These are phyloP conservation scores for Amblyopsis hoosieri DNA, from an alignment of 2,797 vertebrate species.

Conservation along the genomic window DNA sequence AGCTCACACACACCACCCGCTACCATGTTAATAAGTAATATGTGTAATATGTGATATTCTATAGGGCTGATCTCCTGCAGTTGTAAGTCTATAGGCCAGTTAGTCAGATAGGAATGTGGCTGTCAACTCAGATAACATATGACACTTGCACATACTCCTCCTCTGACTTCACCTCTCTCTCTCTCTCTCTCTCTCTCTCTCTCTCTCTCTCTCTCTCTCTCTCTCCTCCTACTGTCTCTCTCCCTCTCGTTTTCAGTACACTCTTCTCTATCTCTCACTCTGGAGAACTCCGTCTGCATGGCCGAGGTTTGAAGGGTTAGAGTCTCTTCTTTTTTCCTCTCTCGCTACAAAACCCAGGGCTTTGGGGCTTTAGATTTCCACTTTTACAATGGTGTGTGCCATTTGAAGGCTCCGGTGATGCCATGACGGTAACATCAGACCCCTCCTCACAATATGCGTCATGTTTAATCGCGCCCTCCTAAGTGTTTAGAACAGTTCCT, in stretches of 20 bases:
- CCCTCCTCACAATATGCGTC: too few species aligned
- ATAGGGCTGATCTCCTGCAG: slow-evolving; percentile 63
- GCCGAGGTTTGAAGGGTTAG: too few species aligned
- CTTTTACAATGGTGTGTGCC: neutral
- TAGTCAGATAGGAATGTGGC: slow-evolving; percentile 68
- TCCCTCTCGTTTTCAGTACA: neutral
- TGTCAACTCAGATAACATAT: slow-evolving; percentile 58
- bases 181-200: slow-evolving; percentile 9
- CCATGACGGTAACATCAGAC: too few species aligned
- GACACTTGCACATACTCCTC: slow-evolving; percentile 46
- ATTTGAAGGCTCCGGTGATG: too few species aligned
- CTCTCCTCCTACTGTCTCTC: slow-evolving; percentile 3
- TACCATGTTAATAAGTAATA: slow-evolving; percentile 40
- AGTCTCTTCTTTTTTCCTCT: neutral
- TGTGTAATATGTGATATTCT: slow-evolving; percentile 56
- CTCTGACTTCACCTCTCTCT: slow-evolving; percentile 45
- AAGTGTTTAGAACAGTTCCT: too few species aligned
- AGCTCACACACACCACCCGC: slow-evolving; percentile 12
- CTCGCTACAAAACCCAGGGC: neutral
- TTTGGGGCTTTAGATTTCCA: neutral
- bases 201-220: slow-evolving; percentile 5
- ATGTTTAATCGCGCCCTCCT: too few species aligned
- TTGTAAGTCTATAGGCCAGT: slow-evolving; percentile 67
- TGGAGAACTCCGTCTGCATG: neutral
- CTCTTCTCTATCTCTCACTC: neutral